A percentile compares a stretch with the other conserved stretches of the same genome.
These are phyloP conservation scores for Oryzias woworae DNA, from an alignment of 2,113 vertebrate genomes.

Conservation along the genomic window DNA sequence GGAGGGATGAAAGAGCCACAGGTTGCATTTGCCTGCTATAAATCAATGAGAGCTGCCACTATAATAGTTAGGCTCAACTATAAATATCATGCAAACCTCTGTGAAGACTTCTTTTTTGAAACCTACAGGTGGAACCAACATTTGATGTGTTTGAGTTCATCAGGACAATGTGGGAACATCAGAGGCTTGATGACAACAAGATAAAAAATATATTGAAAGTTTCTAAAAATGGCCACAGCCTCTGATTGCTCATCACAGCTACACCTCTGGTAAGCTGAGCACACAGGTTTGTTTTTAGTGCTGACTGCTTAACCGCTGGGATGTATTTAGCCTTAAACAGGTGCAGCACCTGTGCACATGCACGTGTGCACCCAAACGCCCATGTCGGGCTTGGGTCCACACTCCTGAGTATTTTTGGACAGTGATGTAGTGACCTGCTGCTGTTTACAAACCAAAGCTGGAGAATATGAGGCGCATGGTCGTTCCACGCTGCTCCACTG, in stretches of 20 bases:
- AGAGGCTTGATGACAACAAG: too few relatives aligned
- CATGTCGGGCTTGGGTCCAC: slow-evolving; percentile 59
- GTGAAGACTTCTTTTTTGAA: too few relatives aligned
- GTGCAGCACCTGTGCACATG: background rate
- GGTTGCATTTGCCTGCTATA: too few relatives aligned
- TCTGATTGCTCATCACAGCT: background rate
- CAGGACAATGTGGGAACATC: too few relatives aligned
- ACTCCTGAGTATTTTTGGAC: slow-evolving; percentile 71
- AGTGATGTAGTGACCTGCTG: slow-evolving; percentile 45
- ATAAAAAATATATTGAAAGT: too few relatives aligned
- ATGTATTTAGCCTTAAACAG: slow-evolving; percentile 4
- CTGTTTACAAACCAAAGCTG: slow-evolving; percentile 25
- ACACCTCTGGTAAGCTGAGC: background rate
- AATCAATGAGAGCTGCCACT: too few relatives aligned
- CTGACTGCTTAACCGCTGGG: background rate
- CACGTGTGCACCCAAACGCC: slow-evolving; percentile 36
- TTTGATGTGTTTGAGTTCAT: too few relatives aligned
- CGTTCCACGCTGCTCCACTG: slow-evolving; percentile 10
- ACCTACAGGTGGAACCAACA: too few relatives aligned
- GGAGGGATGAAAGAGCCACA: too few relatives aligned
- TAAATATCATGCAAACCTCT: too few relatives aligned
- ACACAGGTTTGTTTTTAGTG: background rate
- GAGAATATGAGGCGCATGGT: slow-evolving; percentile 11
- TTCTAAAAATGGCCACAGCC: too few relatives aligned
- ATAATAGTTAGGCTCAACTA: too few relatives aligned